phyloP scores from a whole-genome alignment of 2,797 vertebrate genomes.

The Pseudomugil gertrudae region DNA sequence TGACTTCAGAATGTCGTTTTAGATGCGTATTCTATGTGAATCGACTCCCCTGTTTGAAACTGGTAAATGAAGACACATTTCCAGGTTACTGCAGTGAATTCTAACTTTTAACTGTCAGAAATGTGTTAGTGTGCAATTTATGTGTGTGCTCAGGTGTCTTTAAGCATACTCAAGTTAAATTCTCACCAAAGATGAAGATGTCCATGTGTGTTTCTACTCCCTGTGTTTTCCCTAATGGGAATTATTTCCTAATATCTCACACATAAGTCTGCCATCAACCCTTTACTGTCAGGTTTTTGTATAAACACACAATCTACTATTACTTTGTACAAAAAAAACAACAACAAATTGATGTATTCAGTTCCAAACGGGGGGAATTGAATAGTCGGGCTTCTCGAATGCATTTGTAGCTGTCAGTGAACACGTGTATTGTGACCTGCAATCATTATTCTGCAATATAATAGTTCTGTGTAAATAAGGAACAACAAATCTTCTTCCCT shows the following conservation, averaged over 20 bases:
- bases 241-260: conserved; percentile 37
- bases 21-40: conserved; percentile 19
- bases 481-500: conserved; percentile 43
- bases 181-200: conserved; percentile 86
- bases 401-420: conserved; percentile 72
- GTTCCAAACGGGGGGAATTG: conserved; percentile 32
- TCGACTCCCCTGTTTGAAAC: conserved; percentile 29
- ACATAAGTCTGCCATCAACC: conserved; percentile 46
- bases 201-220: conserved; percentile 68
- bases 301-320: conserved; percentile 64
- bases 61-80: conserved; percentile 30
- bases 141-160: conserved; percentile 55
- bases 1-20: neutral
- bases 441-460: conserved; percentile 64
- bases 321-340: conserved; percentile 69
- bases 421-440: conserved; percentile 77
- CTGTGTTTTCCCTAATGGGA: conserved; percentile 16
- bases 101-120: conserved; percentile 36
- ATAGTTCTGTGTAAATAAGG: conserved; percentile 70
- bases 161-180: conserved; percentile 71
- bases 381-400: conserved; percentile 64
- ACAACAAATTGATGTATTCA: conserved; percentile 45
- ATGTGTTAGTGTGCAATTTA: conserved; percentile 20
- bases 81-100: conserved; percentile 38
- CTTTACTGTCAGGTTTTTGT: conserved; percentile 65